Evolutionary conservation across 1,140 invertebrate species (phyloP).

Genomic region (Melitaea cinxia): DNA sequence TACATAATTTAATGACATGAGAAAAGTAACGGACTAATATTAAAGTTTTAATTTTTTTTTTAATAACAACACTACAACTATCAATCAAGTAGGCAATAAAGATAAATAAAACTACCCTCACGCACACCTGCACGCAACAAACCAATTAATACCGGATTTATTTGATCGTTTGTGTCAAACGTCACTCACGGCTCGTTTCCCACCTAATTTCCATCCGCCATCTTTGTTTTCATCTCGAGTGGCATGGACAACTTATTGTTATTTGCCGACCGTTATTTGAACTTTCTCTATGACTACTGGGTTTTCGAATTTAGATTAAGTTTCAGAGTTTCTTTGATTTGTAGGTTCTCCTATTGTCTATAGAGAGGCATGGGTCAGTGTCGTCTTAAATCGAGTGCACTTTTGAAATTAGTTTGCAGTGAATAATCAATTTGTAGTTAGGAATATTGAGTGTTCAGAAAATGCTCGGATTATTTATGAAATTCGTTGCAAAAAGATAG

Average conservation of each 20-base stretch:
- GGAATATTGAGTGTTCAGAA: constrained; percentile 31
- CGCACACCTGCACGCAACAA: constrained; percentile 31
- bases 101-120: constrained; percentile 1
- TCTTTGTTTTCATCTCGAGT: constrained; percentile 44
- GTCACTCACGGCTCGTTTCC: constrained; percentile 38
- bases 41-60: too few species aligned
- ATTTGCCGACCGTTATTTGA: constrained; percentile 45
- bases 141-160: constrained; percentile 41
- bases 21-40: too few species aligned
- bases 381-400: constrained; percentile 55
- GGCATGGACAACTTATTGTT: constrained; percentile 44
- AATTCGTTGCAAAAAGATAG: neutral
- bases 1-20: too few species aligned
- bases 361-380: constrained; percentile 48
- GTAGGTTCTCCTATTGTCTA: constrained; percentile 65
- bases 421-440: constrained; percentile 37
- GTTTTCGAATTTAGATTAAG: constrained; percentile 57
- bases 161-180: constrained; percentile 30
- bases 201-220: constrained; percentile 46
- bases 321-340: constrained; percentile 54
- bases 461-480: neutral
- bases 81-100: neutral
- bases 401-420: constrained; percentile 57
- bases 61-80: neutral
- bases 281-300: constrained; percentile 58